Evolutionary conservation across 2,797 vertebrate genomes (phyloP).

Genomic region (Rousettus madagascariensis): DNA sequence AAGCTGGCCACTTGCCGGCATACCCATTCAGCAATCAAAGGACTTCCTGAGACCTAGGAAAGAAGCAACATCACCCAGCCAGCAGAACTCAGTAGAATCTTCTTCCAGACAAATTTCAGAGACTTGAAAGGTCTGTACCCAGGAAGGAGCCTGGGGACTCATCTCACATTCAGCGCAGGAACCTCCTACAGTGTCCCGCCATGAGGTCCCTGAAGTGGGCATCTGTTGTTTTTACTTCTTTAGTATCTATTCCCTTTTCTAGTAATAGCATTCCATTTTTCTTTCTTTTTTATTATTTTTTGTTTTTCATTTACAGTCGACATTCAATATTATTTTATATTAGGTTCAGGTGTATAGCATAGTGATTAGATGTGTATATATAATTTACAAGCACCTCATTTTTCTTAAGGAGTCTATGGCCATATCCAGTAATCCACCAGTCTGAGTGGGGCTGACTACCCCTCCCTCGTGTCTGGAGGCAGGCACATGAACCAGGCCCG

Average conservation of each 20-base stretch:
- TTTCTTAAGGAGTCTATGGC: not conserved
- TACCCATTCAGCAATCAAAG: not conserved
- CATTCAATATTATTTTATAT: too few relatives aligned
- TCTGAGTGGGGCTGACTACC: too few relatives aligned
- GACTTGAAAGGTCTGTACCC: not conserved
- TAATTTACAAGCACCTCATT: too few relatives aligned
- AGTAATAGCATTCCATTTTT: not conserved
- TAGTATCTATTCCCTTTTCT: not conserved
- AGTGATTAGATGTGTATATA: too few relatives aligned
- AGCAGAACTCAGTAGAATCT: not conserved
- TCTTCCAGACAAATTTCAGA: not conserved
- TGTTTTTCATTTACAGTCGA: too few relatives aligned
- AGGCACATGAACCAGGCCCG: too few relatives aligned
- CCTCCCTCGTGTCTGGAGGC: fast-evolving
- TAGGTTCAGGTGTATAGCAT: too few relatives aligned
- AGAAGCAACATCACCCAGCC: not conserved
- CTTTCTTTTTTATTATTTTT: too few relatives aligned
- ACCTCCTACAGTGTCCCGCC: fast-evolving
- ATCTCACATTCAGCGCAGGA: fast-evolving
- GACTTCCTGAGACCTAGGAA: not conserved
- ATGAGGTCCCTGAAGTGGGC: not conserved
- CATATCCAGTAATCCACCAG: too few relatives aligned
- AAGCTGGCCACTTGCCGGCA: not conserved
- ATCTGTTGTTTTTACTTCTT: not conserved
- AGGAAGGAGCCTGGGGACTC: not conserved